Conservation (phyloP, 2,888 invertebrate species). For the Diogma glabrata region DNA sequence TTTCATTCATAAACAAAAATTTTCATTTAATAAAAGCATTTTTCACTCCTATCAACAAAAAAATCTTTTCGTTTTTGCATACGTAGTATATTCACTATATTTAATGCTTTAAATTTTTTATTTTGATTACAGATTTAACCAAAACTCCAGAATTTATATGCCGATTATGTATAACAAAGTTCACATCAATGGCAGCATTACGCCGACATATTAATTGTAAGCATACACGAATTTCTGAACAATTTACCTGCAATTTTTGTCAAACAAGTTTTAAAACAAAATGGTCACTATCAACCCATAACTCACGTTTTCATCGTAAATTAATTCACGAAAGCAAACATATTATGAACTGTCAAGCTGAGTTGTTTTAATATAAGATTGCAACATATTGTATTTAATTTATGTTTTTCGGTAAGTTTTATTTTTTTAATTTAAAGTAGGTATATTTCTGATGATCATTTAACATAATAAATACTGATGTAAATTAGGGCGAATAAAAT, state of each 20-base stretch:
- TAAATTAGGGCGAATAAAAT: no score
- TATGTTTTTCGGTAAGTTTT: no score
- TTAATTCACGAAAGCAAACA: no score
- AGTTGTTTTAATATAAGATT: no score
- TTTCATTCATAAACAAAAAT: no score
- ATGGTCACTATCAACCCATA: constrained; percentile 36
- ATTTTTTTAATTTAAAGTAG: no score
- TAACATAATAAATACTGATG: no score
- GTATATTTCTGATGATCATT: no score
- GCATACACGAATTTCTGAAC: constrained; percentile 29
- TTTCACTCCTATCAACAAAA: no score
- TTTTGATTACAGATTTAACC: neutral
- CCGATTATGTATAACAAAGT: constrained; percentile 28
- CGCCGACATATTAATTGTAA: constrained; percentile 33
- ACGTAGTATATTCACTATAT: neutral
- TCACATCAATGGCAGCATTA: constrained; percentile 32
- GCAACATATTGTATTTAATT: no score
- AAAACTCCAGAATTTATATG: constrained; percentile 22
- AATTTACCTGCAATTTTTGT: constrained; percentile 31
- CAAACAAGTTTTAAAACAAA: constrained; percentile 35
- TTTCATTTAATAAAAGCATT: no score
- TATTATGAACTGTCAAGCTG: no score
- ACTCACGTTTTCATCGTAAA: constrained; percentile 32
- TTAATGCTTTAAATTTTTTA: neutral
- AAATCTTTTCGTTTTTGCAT: neutral